Conservation (phyloP, 2,113 vertebrate species). For the Nothoprocta perdicaria region DNA sequence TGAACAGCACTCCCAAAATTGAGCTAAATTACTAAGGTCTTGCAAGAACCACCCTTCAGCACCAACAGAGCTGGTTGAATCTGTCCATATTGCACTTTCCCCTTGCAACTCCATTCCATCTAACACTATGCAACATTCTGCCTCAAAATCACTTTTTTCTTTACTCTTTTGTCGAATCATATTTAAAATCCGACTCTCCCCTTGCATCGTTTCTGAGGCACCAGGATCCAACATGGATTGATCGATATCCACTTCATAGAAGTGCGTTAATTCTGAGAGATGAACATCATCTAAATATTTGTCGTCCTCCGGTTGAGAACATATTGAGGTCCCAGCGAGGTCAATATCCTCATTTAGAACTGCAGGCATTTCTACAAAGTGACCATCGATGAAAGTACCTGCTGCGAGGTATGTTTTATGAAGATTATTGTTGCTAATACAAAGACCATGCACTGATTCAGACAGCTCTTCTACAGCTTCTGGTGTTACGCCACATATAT, state of each 20-base stretch:
- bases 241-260: slow-evolving; percentile 99
- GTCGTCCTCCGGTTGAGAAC: slow-evolving; percentile 93
- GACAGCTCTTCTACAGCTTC: slow-evolving; percentile 84
- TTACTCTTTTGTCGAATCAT: slow-evolving; percentile 98
- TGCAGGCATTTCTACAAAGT: slow-evolving; percentile 95
- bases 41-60: slow-evolving; percentile 91
- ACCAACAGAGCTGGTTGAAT: slow-evolving; percentile 87
- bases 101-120: slow-evolving; percentile 95
- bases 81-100: slow-evolving; percentile 99
- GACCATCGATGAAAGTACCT: slow-evolving; percentile 96
- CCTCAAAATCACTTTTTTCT: slow-evolving; percentile 92
- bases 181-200: slow-evolving; percentile 98
- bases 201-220: slow-evolving; percentile 97
- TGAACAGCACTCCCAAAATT: slow-evolving; percentile 96
- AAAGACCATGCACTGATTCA: slow-evolving; percentile 90
- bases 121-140: slow-evolving; percentile 97
- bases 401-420: slow-evolving; percentile 94
- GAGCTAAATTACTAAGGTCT: slow-evolving; percentile 92
- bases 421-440: slow-evolving; percentile 86
- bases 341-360: slow-evolving; percentile 87
- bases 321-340: slow-evolving; percentile 90
- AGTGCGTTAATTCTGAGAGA: slow-evolving; percentile 98
- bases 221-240: slow-evolving; percentile 99
- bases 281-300: slow-evolving; percentile 97
- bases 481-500: slow-evolving; percentile 76